phyloP scores from a whole-genome alignment of 2,113 vertebrate species.

The Zonotrichia leucophrys region DNA sequence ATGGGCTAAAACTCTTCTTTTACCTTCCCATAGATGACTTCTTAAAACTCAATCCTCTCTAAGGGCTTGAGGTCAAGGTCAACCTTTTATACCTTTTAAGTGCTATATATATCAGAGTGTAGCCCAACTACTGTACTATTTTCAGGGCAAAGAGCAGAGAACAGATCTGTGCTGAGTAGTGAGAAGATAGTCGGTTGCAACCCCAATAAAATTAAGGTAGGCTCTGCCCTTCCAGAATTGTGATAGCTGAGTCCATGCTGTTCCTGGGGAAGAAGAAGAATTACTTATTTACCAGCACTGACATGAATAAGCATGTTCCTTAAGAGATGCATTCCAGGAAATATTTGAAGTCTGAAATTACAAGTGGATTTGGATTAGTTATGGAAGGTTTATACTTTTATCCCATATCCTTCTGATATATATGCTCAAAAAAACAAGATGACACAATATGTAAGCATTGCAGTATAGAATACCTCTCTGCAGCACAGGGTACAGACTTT shows the following conservation, averaged over 20 bases:
- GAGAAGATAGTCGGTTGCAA: neutral
- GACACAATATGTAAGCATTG: neutral
- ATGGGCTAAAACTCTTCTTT: neutral
- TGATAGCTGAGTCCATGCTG: neutral
- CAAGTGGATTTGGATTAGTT: neutral
- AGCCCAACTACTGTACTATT: neutral
- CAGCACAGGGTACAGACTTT: neutral
- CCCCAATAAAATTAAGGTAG: neutral
- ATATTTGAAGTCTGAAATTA: neutral
- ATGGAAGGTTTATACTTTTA: neutral
- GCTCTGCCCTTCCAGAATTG: neutral
- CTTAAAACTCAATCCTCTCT: neutral
- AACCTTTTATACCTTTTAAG: neutral
- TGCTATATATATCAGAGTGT: neutral
- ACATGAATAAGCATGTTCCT: neutral
- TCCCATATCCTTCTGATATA: neutral
- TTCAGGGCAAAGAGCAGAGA: constrained; percentile 40
- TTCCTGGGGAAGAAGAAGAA: neutral
- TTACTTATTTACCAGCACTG: neutral
- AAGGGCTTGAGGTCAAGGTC: neutral
- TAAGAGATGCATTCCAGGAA: neutral
- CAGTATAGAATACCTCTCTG: neutral
- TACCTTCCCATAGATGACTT: neutral
- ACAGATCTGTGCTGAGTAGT: neutral
- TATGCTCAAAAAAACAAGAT: neutral